These are phyloP conservation scores for Pseudorhiza aurosa DNA, from an alignment of 30 jellyfish, hydroid and myxozoan species.

Conservation along the genomic window DNA sequence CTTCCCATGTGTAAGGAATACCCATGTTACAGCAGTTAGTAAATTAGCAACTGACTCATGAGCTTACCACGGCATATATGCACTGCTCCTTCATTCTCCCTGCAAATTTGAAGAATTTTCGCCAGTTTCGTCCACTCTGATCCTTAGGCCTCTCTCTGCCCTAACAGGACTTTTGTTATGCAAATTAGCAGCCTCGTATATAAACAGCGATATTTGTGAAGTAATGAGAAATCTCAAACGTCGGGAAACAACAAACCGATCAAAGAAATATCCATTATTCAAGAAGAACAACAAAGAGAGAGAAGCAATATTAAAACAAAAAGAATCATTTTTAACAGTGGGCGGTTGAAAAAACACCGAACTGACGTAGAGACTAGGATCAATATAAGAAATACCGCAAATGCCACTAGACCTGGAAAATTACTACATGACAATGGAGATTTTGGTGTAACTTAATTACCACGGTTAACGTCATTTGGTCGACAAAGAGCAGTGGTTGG, in stretches of 20 bases:
- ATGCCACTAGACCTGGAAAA: too few species aligned
- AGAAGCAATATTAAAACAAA: background rate
- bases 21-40: too few species aligned
- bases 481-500: too few species aligned
- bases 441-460: too few species aligned
- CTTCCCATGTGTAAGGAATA: too few species aligned
- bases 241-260: background rate
- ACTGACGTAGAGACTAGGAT: background rate
- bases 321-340: background rate
- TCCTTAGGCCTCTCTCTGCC: background rate
- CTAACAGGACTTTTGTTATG: background rate
- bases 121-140: background rate
- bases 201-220: background rate
- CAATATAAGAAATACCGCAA: background rate
- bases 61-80: background rate
- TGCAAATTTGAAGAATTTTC: background rate
- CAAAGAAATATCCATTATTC: background rate
- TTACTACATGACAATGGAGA: too few species aligned
- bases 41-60: too few species aligned
- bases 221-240: background rate
- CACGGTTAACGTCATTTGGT: too few species aligned
- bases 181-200: constrained; percentile 16
- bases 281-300: background rate
- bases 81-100: background rate
- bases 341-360: background rate